Conservation (phyloP, 2,797 vertebrate species). For the Chrosomus eos region DNA sequence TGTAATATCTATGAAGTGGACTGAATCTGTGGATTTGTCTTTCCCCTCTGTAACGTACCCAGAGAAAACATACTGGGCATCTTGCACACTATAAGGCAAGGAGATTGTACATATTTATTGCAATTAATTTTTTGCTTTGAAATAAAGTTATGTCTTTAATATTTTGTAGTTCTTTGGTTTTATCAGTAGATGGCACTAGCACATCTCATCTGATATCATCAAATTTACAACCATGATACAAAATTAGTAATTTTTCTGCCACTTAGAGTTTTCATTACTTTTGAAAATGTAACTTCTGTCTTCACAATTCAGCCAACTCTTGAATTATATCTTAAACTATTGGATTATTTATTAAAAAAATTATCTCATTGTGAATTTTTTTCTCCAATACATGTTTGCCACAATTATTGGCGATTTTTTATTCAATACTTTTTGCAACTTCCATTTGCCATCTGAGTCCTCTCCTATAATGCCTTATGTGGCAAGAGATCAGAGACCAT, state of each 20-base stretch:
- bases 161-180: background rate
- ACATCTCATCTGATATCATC: constrained; percentile 58
- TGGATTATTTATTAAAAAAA: background rate
- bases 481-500: background rate
- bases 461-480: background rate
- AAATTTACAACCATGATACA: too few species aligned
- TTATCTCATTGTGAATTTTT: background rate
- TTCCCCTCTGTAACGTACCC: background rate
- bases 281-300: background rate
- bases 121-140: constrained; percentile 39
- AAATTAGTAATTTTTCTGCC: background rate
- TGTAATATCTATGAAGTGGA: background rate
- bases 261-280: background rate
- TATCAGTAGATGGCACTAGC: constrained; percentile 84
- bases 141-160: constrained; percentile 46
- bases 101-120: constrained; percentile 69
- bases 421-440: background rate
- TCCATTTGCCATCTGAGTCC: background rate
- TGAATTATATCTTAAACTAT: background rate
- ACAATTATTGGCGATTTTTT: background rate
- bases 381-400: background rate
- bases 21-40: background rate
- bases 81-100: background rate
- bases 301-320: background rate
- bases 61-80: constrained; percentile 4